Evolutionary conservation across 2,888 invertebrate genomes (phyloP), one percentile per base, ranked within the genome.

Genomic region (Automeris io): DNA sequence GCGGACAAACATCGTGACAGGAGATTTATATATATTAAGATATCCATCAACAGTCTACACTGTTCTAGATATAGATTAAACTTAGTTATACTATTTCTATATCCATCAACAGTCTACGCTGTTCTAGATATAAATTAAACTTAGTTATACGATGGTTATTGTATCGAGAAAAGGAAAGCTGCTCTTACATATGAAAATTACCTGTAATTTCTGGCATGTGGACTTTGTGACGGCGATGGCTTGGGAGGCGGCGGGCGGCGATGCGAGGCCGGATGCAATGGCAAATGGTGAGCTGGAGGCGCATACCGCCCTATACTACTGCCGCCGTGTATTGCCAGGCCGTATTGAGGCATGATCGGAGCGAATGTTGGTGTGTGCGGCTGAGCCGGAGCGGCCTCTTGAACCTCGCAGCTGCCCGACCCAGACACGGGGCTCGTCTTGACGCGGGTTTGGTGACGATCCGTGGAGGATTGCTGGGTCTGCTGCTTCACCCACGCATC

Each of bases 321-420:
- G 7, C 65, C 54, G 19, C 77, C 78, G 36, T 86, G 76, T 45
- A 79, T 70, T 18, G 78, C 80, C 65, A 76, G 64, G 18, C 70
- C 70, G 35, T 85, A 85, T 46, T 72, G 74, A 4, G 80, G 78
- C 65, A 86, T 74, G 32, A 83, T 81, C 5, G 86, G 83, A 8
- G 83, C 79, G 35, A 85, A 86, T 1, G 83, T 74, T 9, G 83
- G 71, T 6, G 73, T 66, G 46, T 83, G 70, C 41, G 72, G 69
- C 60, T 70, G 83, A 25, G 62, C 70, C 26, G 60, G 76, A 21
- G 89, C 87, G 35, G 94, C 92, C 68, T 95, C 94, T 48, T 81
- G 81, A 5, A 56, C 71, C 41, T 86, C 85, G 42, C 83, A 82
- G 45, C 68, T 81, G 3, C 71, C 81, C n/a, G 82, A 70, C 2